Evolutionary conservation across 2,888 invertebrate genomes (phyloP).

Genomic region (Atrina japonica): DNA sequence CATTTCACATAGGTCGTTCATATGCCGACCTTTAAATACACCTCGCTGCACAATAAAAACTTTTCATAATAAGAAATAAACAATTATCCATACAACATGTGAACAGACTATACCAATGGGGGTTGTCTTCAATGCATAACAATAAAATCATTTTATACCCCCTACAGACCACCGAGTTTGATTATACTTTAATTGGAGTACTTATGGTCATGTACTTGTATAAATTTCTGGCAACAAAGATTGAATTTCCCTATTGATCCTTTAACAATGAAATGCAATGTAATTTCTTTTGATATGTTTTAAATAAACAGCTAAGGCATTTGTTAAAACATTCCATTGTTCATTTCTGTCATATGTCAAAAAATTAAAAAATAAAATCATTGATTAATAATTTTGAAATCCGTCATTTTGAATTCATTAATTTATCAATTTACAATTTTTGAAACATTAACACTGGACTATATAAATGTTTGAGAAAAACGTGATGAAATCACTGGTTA

Average conservation of each 20-base stretch:
- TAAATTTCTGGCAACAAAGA: slow-evolving; percentile 14
- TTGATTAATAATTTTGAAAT: no score
- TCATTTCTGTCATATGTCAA: no score
- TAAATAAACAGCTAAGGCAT: no score
- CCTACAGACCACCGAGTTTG: slow-evolving; percentile 26
- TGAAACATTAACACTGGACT: no score
- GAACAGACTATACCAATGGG: slow-evolving; percentile 16
- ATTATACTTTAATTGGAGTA: slow-evolving; percentile 30
- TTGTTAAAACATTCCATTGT: no score
- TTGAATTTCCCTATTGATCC: slow-evolving; percentile 17
- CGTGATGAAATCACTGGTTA: no score
- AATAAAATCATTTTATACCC: slow-evolving; percentile 29
- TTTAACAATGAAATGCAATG: slow-evolving; percentile 9
- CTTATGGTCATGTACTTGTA: slow-evolving; percentile 17
- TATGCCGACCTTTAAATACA: slow-evolving; percentile 30
- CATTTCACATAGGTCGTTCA: slow-evolving; percentile 24
- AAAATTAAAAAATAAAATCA: no score
- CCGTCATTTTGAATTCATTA: no score
- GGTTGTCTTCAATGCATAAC: slow-evolving; percentile 21
- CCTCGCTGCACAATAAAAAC: slow-evolving; percentile 22
- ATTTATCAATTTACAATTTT: no score
- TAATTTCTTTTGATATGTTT: no score
- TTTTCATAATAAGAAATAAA: slow-evolving; percentile 32
- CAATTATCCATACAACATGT: slow-evolving; percentile 17
- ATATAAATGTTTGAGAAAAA: no score